phyloP scores from a whole-genome alignment of 2,888 invertebrate genomes.

The Eutolmus rufibarbis region DNA sequence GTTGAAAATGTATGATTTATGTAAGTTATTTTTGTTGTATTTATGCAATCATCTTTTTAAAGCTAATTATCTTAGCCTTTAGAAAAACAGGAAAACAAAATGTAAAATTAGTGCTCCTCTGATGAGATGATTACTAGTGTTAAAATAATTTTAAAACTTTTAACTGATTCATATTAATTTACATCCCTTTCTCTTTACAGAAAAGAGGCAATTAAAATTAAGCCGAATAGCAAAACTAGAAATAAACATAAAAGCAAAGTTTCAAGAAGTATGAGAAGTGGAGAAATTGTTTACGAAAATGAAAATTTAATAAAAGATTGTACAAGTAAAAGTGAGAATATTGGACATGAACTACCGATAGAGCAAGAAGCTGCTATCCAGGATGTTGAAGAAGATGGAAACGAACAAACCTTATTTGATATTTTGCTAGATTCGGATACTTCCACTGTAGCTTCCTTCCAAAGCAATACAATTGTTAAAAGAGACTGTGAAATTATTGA shows the following conservation, averaged over 20 bases:
- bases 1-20: background rate
- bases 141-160: too few species aligned
- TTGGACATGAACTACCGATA: background rate
- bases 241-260: background rate
- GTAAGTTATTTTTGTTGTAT: too few species aligned
- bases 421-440: background rate
- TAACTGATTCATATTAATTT: background rate
- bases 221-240: background rate
- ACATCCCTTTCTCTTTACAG: background rate
- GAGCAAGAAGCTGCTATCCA: background rate
- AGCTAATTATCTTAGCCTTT: too few species aligned
- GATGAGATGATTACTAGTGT: too few species aligned
- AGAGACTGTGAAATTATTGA: background rate
- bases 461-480: background rate
- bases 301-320: slow-evolving; percentile 6
- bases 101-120: too few species aligned
- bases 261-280: slow-evolving; percentile 33
- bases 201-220: background rate
- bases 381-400: background rate
- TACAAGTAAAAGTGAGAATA: background rate
- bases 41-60: too few species aligned
- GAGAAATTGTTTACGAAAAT: slow-evolving; percentile 46
- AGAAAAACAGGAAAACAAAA: too few species aligned
- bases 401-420: background rate
- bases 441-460: background rate